Percentiles rank a stretch among this genome's conserved stretches.
Conservation (phyloP, 2,797 vertebrate genomes). For the Aplochiton taeniatus region DNA sequence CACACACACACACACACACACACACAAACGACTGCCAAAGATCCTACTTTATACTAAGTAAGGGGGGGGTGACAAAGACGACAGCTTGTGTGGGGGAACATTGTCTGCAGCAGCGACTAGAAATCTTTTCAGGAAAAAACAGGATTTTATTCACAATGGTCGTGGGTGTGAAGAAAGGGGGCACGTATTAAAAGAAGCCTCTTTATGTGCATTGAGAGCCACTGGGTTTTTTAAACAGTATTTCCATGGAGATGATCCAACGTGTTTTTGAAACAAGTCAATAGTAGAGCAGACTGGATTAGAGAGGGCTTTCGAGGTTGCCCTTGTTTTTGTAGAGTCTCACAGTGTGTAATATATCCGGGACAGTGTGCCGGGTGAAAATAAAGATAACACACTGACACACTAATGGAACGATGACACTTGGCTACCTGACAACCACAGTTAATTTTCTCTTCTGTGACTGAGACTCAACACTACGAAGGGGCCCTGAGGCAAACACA, state of each 20-base stretch:
- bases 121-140: conserved; percentile 81
- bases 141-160: conserved; percentile 81
- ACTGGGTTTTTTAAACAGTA: conserved; percentile 68
- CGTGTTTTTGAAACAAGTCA: conserved; percentile 54
- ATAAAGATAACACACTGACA: conserved; percentile 48
- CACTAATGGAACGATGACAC: background rate
- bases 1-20: too few relatives aligned
- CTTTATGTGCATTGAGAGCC: conserved; percentile 68
- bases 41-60: conserved; percentile 72
- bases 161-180: conserved; percentile 82
- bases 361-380: conserved; percentile 55
- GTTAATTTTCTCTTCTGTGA: background rate
- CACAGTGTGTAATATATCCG: conserved; percentile 50
- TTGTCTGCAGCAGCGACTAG: conserved; percentile 78
- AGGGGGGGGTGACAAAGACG: conserved; percentile 73
- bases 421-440: background rate
- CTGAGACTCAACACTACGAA: background rate
- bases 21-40: conserved; percentile 67
- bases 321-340: conserved; percentile 66
- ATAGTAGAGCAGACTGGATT: conserved; percentile 72
- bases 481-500: background rate
- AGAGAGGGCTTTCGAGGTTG: conserved; percentile 72
- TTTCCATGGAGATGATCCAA: conserved; percentile 77
- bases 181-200: conserved; percentile 78
- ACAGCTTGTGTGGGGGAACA: conserved; percentile 83